Evolutionary conservation across 1,140 invertebrate genomes (phyloP).

Genomic region (Caerostris darwini): DNA sequence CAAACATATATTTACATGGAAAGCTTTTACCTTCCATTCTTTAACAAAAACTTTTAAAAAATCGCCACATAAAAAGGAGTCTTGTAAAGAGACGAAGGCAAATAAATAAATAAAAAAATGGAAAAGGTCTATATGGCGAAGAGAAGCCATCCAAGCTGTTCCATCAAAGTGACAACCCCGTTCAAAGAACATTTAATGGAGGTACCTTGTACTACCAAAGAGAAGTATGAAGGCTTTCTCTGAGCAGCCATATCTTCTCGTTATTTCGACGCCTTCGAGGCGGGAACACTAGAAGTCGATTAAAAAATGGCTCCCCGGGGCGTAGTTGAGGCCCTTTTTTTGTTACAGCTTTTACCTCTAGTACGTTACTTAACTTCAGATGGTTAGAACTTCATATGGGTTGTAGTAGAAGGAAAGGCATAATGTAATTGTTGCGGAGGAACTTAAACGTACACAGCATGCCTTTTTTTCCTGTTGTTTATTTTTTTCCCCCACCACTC

Average conservation of each 20-base stretch:
- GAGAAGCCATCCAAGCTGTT: slow-evolving; percentile 49
- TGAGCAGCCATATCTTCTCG: slow-evolving; percentile 54
- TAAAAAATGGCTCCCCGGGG: slow-evolving; percentile 70
- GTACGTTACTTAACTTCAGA: slow-evolving; percentile 24
- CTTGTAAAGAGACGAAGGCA: not conserved
- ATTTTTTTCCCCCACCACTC: not conserved
- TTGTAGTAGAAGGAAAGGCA: not conserved
- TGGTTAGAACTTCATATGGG: slow-evolving; percentile 13
- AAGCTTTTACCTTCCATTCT: slow-evolving; percentile 16
- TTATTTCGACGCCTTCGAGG: slow-evolving; percentile 45
- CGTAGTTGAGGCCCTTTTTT: slow-evolving; percentile 46
- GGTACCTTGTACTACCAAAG: slow-evolving; percentile 59
- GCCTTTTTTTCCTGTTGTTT: not conserved
- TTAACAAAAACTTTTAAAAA: slow-evolving; percentile 30
- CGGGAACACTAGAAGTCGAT: slow-evolving; percentile 70
- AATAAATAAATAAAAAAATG: not conserved
- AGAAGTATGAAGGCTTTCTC: slow-evolving; percentile 65
- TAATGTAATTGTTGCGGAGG: slow-evolving; percentile 54
- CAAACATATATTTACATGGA: slow-evolving; percentile 53
- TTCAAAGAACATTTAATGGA: slow-evolving; percentile 73
- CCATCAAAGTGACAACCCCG: slow-evolving; percentile 71
- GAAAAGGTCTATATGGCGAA: not conserved
- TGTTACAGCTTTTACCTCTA: slow-evolving; percentile 24
- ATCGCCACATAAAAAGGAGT: not conserved
- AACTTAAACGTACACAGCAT: slow-evolving; percentile 6